These are phyloP conservation scores for Lindbergichthys nudifrons DNA, from an alignment of 2,797 vertebrate species.

Conservation along the genomic window DNA sequence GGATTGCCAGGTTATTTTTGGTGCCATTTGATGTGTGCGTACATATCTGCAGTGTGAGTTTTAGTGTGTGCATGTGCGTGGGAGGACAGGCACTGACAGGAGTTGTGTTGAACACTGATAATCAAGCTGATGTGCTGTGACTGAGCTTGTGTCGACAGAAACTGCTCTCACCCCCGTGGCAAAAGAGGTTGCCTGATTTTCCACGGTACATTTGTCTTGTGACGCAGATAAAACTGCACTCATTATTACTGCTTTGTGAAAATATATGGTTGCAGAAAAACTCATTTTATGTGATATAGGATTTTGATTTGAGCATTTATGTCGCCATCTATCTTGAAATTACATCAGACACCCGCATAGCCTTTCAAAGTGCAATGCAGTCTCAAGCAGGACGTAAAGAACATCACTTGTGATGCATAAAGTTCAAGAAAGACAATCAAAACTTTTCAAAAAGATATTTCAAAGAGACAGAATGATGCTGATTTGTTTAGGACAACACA, in stretches of 20 bases:
- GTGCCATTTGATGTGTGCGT: constrained; percentile 56
- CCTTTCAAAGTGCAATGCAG: neutral
- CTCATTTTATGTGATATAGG: constrained; percentile 18
- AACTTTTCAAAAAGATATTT: neutral
- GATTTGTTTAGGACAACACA: neutral
- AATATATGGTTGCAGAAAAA: constrained; percentile 18
- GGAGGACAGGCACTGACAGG: constrained; percentile 72
- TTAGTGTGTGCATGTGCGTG: constrained; percentile 37
- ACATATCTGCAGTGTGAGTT: constrained; percentile 19
- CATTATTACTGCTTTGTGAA: constrained; percentile 30
- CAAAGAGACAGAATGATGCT: neutral
- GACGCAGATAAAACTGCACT: constrained; percentile 41
- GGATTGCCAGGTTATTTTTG: constrained; percentile 78
- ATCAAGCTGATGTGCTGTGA: constrained; percentile 62
- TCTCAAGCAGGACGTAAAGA: neutral
- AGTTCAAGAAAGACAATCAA: neutral
- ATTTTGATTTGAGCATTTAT: constrained; percentile 22
- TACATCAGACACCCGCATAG: neutral
- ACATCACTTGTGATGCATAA: neutral
- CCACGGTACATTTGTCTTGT: constrained; percentile 45
- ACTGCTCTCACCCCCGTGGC: constrained; percentile 47
- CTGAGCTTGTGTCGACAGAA: constrained; percentile 50
- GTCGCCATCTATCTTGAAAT: constrained; percentile 14
- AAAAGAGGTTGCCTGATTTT: constrained; percentile 43
- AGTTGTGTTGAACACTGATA: constrained; percentile 72